Percentiles rank a stretch among this genome's conserved stretches.
These are phyloP conservation scores for Myotis findleyi DNA, from an alignment of 2,797 vertebrate genomes.

Conservation along the genomic window DNA sequence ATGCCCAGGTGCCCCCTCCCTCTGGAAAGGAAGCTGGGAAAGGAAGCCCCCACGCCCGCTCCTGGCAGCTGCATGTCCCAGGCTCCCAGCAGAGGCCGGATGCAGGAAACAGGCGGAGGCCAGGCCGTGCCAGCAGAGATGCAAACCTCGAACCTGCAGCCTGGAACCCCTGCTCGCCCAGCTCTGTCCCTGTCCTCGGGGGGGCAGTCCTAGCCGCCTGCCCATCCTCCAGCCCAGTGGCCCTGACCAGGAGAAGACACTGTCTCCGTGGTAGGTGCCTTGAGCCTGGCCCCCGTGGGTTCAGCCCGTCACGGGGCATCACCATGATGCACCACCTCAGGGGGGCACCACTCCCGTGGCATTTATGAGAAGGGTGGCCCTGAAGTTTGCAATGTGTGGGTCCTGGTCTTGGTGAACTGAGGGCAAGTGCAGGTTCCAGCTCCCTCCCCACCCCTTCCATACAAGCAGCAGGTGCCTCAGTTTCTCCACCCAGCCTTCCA, in stretches of 20 bases:
- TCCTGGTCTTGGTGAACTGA: background rate
- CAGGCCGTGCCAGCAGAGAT: constrained; percentile 46
- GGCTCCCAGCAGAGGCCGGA: constrained; percentile 62
- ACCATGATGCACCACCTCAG: background rate
- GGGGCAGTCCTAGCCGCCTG: background rate
- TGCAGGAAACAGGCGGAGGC: constrained; percentile 78
- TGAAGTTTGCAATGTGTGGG: background rate
- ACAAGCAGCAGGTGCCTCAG: background rate
- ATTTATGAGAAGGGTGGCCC: background rate
- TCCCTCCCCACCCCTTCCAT: background rate
- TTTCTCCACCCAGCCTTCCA: background rate
- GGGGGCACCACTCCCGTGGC: background rate
- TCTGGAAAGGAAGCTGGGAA: constrained; percentile 67
- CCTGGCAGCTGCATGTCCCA: constrained; percentile 53
- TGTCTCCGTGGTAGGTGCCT: background rate
- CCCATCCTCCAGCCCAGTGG: background rate
- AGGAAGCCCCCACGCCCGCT: constrained; percentile 69
- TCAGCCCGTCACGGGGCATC: background rate
- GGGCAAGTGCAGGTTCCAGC: background rate
- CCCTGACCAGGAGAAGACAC: background rate
- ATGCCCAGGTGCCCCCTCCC: constrained; percentile 61
- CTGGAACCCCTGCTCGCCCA: background rate
- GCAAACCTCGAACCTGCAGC: background rate
- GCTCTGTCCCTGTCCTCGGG: background rate
- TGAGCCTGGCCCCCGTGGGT: background rate